Evolutionary conservation across 2,888 invertebrate species (phyloP), one percentile per base, ranked within the genome.

Genomic region (Stenchaetothrips biformis): DNA sequence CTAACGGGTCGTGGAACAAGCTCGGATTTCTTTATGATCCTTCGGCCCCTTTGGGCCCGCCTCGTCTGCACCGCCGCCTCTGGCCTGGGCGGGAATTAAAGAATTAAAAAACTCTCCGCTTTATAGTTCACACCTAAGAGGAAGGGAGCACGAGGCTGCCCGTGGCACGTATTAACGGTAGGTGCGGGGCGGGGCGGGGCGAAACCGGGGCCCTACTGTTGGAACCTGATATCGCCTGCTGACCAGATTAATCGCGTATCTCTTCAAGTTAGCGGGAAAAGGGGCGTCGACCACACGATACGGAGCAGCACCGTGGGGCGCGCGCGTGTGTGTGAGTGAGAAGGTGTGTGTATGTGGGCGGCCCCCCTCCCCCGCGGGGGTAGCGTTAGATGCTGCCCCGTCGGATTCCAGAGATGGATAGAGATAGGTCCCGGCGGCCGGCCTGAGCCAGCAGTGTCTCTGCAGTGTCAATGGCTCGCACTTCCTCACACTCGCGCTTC

Each of bases 121-220:
- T 74, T 25, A 74, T 74, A 74, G 67, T 74, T 74, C 67, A 74
- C 67, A 74, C 67, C 67, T 74, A 74, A 74, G 67, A 74, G 53
- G 37, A 37, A 37, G 37, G 37, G 37, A 37, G 37, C 37, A 37
- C 37, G 37, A 37, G 37, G 37, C 37, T 37, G 37, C n/a, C n/a
- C n/a, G n/a, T n/a, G 37, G 37, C 37, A 37, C 37, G 37, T 37
- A 37, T 37, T 37, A 37, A 37, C 37, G 37, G 37, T 37, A 37
- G 37, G 37, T 37, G 37, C 37, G 1, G 37, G 37, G 37, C 37
- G 37, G 37, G 37, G 37, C 13, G 13, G 13, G 53, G 9, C 53
- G 13, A 16, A 16, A 2, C 13, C 3, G 53, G 53, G 53, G 53
- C 16, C 53, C 53, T 53, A 13, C 13, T 37, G 37, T 37, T 37